A percentile compares a stretch with the other conserved stretches of the same genome.
Conservation (phyloP, 2,797 vertebrate genomes). For the Labeo calbasu region DNA sequence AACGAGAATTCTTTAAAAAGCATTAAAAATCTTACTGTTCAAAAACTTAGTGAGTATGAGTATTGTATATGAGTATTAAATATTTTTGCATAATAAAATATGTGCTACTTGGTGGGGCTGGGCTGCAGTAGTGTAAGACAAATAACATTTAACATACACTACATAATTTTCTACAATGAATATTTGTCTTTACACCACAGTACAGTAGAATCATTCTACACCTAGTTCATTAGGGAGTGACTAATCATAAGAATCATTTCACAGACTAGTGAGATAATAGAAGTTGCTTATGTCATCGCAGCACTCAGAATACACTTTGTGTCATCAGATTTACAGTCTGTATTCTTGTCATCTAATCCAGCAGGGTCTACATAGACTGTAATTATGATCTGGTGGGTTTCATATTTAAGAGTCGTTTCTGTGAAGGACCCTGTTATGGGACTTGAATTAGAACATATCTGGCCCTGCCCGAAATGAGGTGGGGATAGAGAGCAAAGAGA, state of each 20-base stretch:
- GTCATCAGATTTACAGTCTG: slow-evolving; percentile 10
- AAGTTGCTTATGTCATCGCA: slow-evolving; percentile 6
- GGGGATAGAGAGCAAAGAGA: slow-evolving; percentile 9
- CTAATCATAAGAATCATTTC: not conserved
- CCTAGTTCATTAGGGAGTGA: not conserved
- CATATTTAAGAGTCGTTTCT: slow-evolving; percentile 53
- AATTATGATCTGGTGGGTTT: slow-evolving; percentile 36
- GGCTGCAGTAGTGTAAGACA: not conserved
- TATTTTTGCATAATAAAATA: not conserved
- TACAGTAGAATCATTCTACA: not conserved
- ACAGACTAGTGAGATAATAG: not conserved
- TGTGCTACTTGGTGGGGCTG: not conserved
- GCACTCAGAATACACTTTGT: not conserved
- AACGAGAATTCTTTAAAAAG: too few relatives aligned
- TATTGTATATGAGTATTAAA: too few relatives aligned
- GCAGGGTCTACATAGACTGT: slow-evolving; percentile 17
- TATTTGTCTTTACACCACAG: slow-evolving; percentile 6
- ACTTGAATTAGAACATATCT: slow-evolving; percentile 5
- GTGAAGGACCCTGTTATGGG: not conserved
- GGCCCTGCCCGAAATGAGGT: not conserved
- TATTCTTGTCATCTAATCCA: slow-evolving; percentile 26
- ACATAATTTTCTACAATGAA: not conserved
- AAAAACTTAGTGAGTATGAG: too few relatives aligned
- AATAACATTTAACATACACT: not conserved
- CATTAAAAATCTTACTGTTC: too few relatives aligned